Base-by-base conservation (phyloP, 2,888 invertebrate genomes). In the Mythimna loreyi region DNA sequence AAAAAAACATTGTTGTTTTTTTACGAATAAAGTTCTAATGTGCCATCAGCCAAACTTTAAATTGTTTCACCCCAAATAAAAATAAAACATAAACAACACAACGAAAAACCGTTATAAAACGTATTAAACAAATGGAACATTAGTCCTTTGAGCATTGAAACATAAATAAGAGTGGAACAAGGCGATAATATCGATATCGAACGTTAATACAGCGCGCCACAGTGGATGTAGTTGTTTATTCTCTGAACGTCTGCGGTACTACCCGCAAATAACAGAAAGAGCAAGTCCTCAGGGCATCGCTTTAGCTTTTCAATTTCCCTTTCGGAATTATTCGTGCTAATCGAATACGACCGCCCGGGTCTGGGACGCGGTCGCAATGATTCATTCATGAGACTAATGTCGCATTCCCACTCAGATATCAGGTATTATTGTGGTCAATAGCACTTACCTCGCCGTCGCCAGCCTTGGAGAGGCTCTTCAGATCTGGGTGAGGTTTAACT, bases 301-400 rank as follows among this genome's bases (percentile, higher is more conserved):
- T 93, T 93, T 92, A 93, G 95, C 94, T 95, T 95, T 96, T 96
- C 95, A 95, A 96, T 96, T 96, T 96, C 95, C 95, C 94, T 96
- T 95, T 96, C 94, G 92, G 93, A 94, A 95, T 96, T 94, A 96
- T 94, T 95, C 92, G 93, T 92, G 90, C 94, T 96, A 96, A 96
- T 95, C 95, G 95, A 95, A 94, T 94, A 93, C 94, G 93, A 93
- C 93, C 93, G 90, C 81, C 88, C 88, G 91, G 89, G 91, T 88
- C 91, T 85, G 85, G 91, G 91, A 90, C 90, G 84, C 91, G 90
- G 90, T 91, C 91, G 89, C 91, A 88, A 94, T 95, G 94, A 95
- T 94, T 95, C 95, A 95, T 95, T 95, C 95, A 94, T 95, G 94
- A 95, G 94, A 90, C 93, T 93, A 93, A 94, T 94, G 93, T 92